These are phyloP conservation scores for Spheniscus humboldti DNA, from an alignment of 2,797 vertebrate species.

Conservation along the genomic window DNA sequence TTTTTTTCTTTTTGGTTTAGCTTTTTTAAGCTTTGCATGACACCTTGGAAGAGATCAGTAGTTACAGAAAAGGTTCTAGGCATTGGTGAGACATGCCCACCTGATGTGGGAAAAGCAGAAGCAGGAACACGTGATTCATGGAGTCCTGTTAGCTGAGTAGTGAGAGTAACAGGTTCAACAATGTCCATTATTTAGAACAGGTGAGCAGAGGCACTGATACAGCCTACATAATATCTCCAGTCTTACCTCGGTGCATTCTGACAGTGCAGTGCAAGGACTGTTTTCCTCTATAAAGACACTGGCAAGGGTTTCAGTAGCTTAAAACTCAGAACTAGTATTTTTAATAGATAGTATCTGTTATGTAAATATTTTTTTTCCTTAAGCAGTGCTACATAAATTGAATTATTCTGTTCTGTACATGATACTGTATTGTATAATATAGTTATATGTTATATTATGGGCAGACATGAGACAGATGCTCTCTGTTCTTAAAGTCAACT, in stretches of 20 bases:
- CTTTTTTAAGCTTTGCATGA: background rate
- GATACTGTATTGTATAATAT: background rate
- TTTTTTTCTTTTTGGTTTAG: background rate
- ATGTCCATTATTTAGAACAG: rapidly evolving
- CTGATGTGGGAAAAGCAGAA: background rate
- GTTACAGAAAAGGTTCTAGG: background rate
- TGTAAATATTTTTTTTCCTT: background rate
- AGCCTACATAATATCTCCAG: rapidly evolving
- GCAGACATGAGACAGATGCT: background rate
- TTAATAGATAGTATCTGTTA: background rate
- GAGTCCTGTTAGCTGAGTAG: background rate
- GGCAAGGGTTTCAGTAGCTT: background rate
- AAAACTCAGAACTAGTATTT: background rate
- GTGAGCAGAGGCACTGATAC: background rate
- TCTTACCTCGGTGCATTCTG: background rate
- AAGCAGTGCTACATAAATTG: background rate
- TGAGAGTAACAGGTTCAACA: rapidly evolving
- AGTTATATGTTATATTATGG: background rate
- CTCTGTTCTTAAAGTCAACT: background rate
- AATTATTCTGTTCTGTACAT: background rate
- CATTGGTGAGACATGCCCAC: background rate
- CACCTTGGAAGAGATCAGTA: background rate
- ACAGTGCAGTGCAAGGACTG: background rate
- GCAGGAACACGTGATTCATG: background rate
- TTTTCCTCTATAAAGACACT: background rate